Percentiles rank a stretch among this genome's conserved stretches.
Evolutionary conservation across 2,888 invertebrate species (phyloP).

Genomic region (Didymodactylos carnosus): DNA sequence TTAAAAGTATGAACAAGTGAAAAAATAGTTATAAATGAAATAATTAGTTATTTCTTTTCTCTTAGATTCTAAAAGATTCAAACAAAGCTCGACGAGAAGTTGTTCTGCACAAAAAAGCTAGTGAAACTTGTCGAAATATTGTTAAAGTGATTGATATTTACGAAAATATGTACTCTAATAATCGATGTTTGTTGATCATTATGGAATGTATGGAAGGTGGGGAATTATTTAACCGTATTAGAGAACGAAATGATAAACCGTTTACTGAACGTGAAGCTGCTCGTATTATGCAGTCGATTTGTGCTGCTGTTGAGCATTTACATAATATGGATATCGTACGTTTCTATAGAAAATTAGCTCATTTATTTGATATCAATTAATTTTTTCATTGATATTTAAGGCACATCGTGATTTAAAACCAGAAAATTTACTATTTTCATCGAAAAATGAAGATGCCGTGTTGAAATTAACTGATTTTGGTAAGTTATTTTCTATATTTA

Average conservation of each 20-base stretch:
- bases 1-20: conserved; percentile 4
- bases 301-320: conserved; percentile 73
- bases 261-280: conserved; percentile 51
- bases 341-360: conserved; percentile 33
- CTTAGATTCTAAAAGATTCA: no score
- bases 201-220: conserved; percentile 54
- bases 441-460: conserved; percentile 44
- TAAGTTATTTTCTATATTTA: no score
- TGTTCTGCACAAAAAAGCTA: conserved; percentile 5
- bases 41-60: no score
- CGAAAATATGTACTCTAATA: conserved; percentile 51
- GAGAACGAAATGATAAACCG: background rate
- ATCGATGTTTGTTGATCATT: conserved; percentile 77
- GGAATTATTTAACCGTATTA: conserved; percentile 10
- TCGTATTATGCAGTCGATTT: conserved; percentile 84
- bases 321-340: conserved; percentile 89
- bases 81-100: conserved; percentile 10
- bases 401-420: conserved; percentile 54
- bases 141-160: conserved; percentile 81
- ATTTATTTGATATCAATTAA: background rate
- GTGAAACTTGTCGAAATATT: conserved; percentile 58
- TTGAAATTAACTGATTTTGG: conserved; percentile 91
- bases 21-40: no score
- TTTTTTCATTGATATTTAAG: background rate
- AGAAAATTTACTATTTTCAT: conserved; percentile 68